phyloP scores from a whole-genome alignment of 2,797 vertebrate species.

The Odontamblyopus lacepedii region DNA sequence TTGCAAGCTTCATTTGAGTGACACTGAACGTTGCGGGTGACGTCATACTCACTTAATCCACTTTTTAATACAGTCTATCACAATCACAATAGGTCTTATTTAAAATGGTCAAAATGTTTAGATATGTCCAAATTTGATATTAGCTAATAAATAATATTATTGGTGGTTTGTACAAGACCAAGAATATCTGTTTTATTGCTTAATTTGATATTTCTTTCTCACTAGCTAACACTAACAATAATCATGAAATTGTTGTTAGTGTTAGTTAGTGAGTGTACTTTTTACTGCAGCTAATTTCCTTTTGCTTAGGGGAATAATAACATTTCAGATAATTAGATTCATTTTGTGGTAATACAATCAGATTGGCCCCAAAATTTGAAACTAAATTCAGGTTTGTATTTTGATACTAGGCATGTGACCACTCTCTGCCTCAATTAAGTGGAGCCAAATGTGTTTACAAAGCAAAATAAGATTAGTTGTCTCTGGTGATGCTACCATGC shows the following conservation, averaged over 20 bases:
- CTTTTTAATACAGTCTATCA: too few species aligned
- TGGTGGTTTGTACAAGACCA: slow-evolving; percentile 7
- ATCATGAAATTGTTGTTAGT: too few species aligned
- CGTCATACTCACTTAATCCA: too few species aligned
- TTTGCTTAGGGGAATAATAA: slow-evolving; percentile 9
- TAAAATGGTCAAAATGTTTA: too few species aligned
- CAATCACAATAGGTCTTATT: too few species aligned
- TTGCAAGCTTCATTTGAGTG: too few species aligned
- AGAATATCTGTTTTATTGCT: neutral
- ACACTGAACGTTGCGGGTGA: too few species aligned
- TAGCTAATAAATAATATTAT: too few species aligned
- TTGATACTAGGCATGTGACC: slow-evolving; percentile 48
- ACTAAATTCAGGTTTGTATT: slow-evolving; percentile 48
- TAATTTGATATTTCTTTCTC: neutral
- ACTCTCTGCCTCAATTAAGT: slow-evolving; percentile 49
- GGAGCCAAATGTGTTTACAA: slow-evolving; percentile 59
- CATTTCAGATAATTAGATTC: slow-evolving; percentile 47
- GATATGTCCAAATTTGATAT: too few species aligned
- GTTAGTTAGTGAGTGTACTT: too few species aligned
- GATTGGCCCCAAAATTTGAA: slow-evolving; percentile 43
- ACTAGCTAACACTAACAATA: too few species aligned
- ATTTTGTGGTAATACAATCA: slow-evolving; percentile 46
- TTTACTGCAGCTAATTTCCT: neutral
- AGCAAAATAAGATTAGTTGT: slow-evolving; percentile 60
- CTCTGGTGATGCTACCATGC: slow-evolving; percentile 39